These are phyloP conservation scores for Cremastobaeus sp. DNA, from an alignment of 2,888 invertebrate species.

Conservation along the genomic window DNA sequence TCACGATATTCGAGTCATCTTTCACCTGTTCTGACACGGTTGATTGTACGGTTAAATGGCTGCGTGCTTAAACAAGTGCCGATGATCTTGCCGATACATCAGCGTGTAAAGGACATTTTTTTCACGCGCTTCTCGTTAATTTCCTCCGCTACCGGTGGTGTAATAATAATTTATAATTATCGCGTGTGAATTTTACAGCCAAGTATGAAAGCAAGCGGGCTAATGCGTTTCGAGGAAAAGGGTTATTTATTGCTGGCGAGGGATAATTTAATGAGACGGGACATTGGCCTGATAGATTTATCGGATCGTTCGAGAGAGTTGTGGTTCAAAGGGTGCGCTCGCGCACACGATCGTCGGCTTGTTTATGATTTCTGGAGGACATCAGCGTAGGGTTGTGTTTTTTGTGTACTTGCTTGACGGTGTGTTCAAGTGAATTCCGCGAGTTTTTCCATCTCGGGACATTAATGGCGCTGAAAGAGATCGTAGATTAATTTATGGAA, in stretches of 20 bases:
- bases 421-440: too few species aligned
- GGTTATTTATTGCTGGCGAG: not conserved
- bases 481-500: conserved; percentile 20
- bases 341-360: too few species aligned
- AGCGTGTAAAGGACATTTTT: conserved; percentile 5
- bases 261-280: conserved; percentile 3
- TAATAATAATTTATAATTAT: conserved; percentile 12
- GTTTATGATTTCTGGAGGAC: too few species aligned
- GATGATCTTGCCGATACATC: too few species aligned
- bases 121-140: not conserved
- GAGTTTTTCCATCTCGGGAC: too few species aligned
- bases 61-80: conserved; percentile 17
- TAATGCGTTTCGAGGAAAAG: not conserved
- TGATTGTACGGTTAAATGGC: conserved; percentile 38
- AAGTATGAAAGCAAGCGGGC: not conserved
- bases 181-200: not conserved
- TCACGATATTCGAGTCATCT: conserved; percentile 51
- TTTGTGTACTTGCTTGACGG: too few species aligned
- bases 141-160: not conserved
- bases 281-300: not conserved
- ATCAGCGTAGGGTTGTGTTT: too few species aligned
- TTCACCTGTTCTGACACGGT: conserved; percentile 37
- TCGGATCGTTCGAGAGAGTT: not conserved
- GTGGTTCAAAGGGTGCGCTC: not conserved
- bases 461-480: not conserved